These are phyloP conservation scores for Festucalex cinctus DNA, from an alignment of 2,113 vertebrate genomes.

Conservation along the genomic window DNA sequence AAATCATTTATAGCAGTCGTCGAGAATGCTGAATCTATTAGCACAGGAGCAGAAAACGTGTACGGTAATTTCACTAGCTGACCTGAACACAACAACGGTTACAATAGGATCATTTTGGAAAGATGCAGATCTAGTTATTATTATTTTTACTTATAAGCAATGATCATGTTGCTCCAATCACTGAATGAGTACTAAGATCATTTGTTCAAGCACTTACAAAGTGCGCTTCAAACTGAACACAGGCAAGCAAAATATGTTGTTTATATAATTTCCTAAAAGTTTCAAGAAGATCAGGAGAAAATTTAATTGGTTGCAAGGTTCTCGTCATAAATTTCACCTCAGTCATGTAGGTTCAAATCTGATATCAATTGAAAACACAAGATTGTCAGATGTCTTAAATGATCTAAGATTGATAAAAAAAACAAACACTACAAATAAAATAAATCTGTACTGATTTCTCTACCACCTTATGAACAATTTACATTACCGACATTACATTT, in stretches of 20 bases:
- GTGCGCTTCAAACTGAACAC: background rate
- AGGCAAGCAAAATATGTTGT: too few relatives aligned
- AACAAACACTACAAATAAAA: too few relatives aligned
- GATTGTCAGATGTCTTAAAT: too few relatives aligned
- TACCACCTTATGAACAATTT: too few relatives aligned
- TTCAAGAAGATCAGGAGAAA: background rate
- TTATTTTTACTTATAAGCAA: background rate
- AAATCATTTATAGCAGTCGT: slow-evolving; percentile 58
- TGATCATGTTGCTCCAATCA: background rate
- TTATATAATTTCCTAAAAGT: background rate
- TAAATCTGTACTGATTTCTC: too few relatives aligned
- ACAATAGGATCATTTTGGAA: background rate
- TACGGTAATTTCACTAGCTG: background rate
- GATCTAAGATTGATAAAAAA: too few relatives aligned
- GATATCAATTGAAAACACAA: too few relatives aligned
- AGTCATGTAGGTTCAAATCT: background rate
- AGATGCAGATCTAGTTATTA: background rate
- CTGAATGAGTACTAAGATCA: background rate
- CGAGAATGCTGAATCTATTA: slow-evolving; percentile 22
- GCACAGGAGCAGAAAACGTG: background rate
- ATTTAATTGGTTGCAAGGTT: background rate
- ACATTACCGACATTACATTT: too few relatives aligned
- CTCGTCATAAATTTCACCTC: background rate
- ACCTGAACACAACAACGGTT: background rate
- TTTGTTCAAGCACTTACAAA: background rate